Evolutionary conservation across 2,797 vertebrate species (phyloP).

Genomic region (Oreonectes daqikongensis): DNA sequence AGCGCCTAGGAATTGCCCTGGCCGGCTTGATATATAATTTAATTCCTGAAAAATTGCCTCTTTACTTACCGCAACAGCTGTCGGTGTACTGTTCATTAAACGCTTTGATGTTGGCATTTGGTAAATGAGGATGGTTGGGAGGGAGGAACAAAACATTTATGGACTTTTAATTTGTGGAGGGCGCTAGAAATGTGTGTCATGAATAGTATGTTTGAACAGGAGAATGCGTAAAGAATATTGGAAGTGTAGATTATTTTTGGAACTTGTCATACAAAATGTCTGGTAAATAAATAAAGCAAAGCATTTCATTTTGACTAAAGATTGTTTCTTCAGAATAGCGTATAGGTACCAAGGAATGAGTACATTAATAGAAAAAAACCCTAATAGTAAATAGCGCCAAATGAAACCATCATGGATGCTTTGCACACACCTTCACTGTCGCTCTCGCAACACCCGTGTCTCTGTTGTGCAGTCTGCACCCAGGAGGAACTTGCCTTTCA

Average conservation of each 20-base stretch:
- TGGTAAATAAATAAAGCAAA: too few relatives aligned
- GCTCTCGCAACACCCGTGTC: not conserved
- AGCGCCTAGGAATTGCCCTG: slow-evolving; percentile 37
- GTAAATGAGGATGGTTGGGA: slow-evolving; percentile 7
- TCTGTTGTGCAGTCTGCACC: slow-evolving; percentile 17
- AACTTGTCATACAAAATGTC: too few relatives aligned
- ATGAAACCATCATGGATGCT: slow-evolving; percentile 50
- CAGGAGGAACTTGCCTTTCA: slow-evolving; percentile 19
- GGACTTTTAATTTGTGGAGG: slow-evolving; percentile 12
- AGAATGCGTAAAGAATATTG: not conserved
- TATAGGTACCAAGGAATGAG: too few relatives aligned
- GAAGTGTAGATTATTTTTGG: too few relatives aligned
- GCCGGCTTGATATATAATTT: slow-evolving; percentile 51
- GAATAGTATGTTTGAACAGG: not conserved
- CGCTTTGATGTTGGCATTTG: slow-evolving; percentile 51
- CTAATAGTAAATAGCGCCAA: too few relatives aligned
- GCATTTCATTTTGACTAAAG: too few relatives aligned
- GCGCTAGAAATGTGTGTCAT: slow-evolving; percentile 8
- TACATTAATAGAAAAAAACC: too few relatives aligned
- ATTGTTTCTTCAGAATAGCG: too few relatives aligned
- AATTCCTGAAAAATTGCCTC: slow-evolving; percentile 51
- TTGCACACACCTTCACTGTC: slow-evolving; percentile 7
- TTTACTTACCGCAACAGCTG: slow-evolving; percentile 53
- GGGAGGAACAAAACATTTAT: slow-evolving; percentile 18
- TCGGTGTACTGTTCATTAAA: slow-evolving; percentile 50